Percentiles rank a stretch among this genome's conserved stretches.
Evolutionary conservation across 2,888 invertebrate genomes (phyloP).

Genomic region (Pheosia gnoma): DNA sequence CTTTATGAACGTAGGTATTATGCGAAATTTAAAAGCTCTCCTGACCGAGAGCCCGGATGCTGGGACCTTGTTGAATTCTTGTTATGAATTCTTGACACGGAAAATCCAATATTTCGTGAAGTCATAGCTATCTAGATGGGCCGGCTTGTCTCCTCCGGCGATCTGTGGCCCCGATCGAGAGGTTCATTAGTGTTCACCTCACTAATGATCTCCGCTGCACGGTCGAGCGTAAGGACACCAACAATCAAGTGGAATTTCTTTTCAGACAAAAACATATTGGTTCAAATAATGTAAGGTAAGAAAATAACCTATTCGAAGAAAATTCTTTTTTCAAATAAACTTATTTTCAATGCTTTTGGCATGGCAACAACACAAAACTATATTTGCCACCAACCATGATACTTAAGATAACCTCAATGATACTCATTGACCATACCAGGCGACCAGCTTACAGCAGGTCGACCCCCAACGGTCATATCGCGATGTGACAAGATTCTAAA

Average conservation of each 20-base stretch:
- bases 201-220: constrained; percentile 67
- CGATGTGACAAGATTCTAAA: too few species aligned
- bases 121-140: constrained; percentile 45
- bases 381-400: too few species aligned
- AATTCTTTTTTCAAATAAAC: background rate
- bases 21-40: constrained; percentile 19
- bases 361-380: background rate
- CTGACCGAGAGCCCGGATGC: constrained; percentile 21
- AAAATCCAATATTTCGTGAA: constrained; percentile 52
- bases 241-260: constrained; percentile 40
- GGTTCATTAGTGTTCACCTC: constrained; percentile 75
- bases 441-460: too few species aligned
- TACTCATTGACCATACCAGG: too few species aligned
- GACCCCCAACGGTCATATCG: too few species aligned
- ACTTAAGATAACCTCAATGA: too few species aligned
- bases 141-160: constrained; percentile 52
- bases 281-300: constrained; percentile 13
- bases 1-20: constrained; percentile 15
- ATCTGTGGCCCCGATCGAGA: constrained; percentile 62
- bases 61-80: constrained; percentile 31
- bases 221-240: constrained; percentile 38
- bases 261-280: constrained; percentile 37
- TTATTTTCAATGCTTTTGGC: background rate
- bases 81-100: constrained; percentile 40
- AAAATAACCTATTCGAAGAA: background rate